Conservation (phyloP, 2,888 invertebrate species). For the Flexamia atlantica region DNA sequence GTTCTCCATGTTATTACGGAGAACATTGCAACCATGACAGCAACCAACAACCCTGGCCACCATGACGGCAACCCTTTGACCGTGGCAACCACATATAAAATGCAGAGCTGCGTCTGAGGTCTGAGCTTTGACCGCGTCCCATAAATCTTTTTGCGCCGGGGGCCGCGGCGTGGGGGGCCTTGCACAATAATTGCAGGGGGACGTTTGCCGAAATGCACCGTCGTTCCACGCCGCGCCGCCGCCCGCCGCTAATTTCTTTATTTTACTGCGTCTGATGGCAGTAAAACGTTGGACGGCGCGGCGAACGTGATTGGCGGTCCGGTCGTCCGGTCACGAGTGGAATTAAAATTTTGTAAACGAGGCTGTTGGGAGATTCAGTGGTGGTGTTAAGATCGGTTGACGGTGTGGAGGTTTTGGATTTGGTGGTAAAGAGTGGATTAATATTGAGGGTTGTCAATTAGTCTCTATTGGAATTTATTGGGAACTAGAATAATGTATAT, state of each 20-base stretch:
- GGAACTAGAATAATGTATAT: too few relatives aligned
- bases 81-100: too few relatives aligned
- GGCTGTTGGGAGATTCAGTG: background rate
- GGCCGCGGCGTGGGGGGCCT: background rate
- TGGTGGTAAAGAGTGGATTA: too few relatives aligned
- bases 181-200: background rate
- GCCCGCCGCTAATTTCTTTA: slow-evolving; percentile 7
- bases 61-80: too few relatives aligned
- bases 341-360: background rate
- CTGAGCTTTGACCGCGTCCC: background rate
- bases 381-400: too few relatives aligned
- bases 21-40: too few relatives aligned
- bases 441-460: too few relatives aligned
- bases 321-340: background rate
- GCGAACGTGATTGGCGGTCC: background rate
- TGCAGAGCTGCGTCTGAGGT: background rate
- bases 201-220: slow-evolving; percentile 22
- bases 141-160: background rate
- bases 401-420: too few relatives aligned
- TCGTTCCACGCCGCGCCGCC: background rate
- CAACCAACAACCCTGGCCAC: background rate
- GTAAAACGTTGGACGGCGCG: background rate
- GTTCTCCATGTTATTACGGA: too few relatives aligned
- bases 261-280: background rate
- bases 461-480: too few relatives aligned